A percentile compares a stretch with the other conserved stretches of the same genome.
Evolutionary conservation across 2,888 invertebrate genomes (phyloP).

Genomic region (Coenonympha glycerion): DNA sequence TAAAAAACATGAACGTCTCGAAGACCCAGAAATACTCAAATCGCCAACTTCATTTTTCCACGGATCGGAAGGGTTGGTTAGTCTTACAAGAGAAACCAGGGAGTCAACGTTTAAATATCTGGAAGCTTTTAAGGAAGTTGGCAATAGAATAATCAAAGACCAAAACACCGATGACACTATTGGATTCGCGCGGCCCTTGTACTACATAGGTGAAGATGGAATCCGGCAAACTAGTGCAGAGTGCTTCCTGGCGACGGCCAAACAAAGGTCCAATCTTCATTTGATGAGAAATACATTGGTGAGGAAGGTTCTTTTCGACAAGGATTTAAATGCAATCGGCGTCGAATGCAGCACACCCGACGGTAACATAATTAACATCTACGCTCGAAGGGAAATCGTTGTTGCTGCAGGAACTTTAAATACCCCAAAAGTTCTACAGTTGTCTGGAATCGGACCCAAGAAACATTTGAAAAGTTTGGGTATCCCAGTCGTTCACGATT

Average conservation of each 20-base stretch:
- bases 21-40: conserved; percentile 27
- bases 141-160: conserved; percentile 45
- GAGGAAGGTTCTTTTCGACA: conserved; percentile 64
- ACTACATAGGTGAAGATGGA: conserved; percentile 56
- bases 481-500: conserved; percentile 49
- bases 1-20: conserved; percentile 59
- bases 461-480: conserved; percentile 42
- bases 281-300: conserved; percentile 62
- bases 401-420: conserved; percentile 61
- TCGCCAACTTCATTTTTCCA: conserved; percentile 36
- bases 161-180: conserved; percentile 48
- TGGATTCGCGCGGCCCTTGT: conserved; percentile 61
- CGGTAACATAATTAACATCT: conserved; percentile 33
- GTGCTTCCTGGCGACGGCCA: conserved; percentile 54
- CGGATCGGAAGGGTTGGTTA: conserved; percentile 52
- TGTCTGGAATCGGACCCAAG: conserved; percentile 66
- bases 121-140: conserved; percentile 55
- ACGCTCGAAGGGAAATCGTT: conserved; percentile 60
- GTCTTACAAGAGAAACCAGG: conserved; percentile 40
- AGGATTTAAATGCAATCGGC: conserved; percentile 53
- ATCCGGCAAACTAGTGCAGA: conserved; percentile 63
- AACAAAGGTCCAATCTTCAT: conserved; percentile 42
- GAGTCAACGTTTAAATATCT: conserved; percentile 35
- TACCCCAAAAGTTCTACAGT: conserved; percentile 61
- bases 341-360: conserved; percentile 46